Evolutionary conservation across 2,888 invertebrate genomes (phyloP).

Genomic region (Calameuta idolon): DNA sequence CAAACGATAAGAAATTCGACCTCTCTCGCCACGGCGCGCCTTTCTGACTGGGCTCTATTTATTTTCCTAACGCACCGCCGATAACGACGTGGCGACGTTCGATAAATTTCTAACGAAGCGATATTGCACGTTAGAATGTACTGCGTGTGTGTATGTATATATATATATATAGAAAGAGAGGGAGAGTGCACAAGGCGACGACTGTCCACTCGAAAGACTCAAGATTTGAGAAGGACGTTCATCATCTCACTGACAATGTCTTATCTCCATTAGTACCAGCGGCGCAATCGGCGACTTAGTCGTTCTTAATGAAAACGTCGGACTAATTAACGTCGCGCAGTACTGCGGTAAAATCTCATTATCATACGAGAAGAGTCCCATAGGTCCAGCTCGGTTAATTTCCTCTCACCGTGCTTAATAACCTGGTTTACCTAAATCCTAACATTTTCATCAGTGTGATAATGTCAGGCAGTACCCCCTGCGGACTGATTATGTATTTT

Average conservation of each 20-base stretch:
- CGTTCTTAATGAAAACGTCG: background rate
- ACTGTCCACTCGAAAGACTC: background rate
- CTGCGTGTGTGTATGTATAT: no score
- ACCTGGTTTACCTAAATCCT: background rate
- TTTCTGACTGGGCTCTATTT: slow-evolving; percentile 19
- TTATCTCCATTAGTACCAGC: background rate
- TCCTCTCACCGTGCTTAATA: background rate
- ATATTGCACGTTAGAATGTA: no score
- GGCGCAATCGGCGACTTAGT: background rate
- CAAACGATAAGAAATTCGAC: slow-evolving; percentile 38
- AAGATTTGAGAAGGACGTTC: background rate
- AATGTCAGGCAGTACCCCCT: background rate
- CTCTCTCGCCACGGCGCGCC: slow-evolving; percentile 29
- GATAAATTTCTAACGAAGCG: slow-evolving; percentile 1
- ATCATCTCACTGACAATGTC: background rate
- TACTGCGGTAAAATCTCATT: background rate
- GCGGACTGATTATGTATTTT: background rate
- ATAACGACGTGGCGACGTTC: slow-evolving; percentile 8
- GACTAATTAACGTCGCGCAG: background rate
- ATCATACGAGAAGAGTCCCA: background rate
- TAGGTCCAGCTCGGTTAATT: background rate
- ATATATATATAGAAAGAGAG: no score
- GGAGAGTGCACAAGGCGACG: background rate
- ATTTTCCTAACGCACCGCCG: background rate
- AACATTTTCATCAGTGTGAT: background rate